Conservation (phyloP, 2,888 invertebrate species). For the Temnothorax unifasciatus region DNA sequence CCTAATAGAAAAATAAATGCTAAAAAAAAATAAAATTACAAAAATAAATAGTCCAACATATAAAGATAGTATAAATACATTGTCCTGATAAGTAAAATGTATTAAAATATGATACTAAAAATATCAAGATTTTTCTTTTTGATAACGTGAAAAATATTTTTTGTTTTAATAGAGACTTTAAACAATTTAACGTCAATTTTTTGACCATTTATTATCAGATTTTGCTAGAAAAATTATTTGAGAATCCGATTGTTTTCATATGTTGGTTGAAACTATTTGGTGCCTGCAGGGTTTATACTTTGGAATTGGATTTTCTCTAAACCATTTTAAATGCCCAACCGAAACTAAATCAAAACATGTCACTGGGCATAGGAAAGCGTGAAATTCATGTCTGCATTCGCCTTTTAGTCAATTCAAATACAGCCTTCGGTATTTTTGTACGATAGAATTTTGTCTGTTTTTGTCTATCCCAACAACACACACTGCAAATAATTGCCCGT, state of each 20-base stretch:
- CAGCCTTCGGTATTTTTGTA: constrained; percentile 45
- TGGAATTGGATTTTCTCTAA: constrained; percentile 45
- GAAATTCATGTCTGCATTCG: constrained; percentile 39
- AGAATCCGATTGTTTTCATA: neutral
- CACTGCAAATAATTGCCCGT: constrained; percentile 43
- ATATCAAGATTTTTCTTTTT: neutral
- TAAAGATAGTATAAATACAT: neutral
- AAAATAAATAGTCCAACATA: neutral
- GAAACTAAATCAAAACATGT: constrained; percentile 59
- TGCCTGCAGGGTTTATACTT: constrained; percentile 5
- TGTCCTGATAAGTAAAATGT: neutral
- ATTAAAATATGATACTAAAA: neutral
- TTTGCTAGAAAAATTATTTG: constrained; percentile 6
- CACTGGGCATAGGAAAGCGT: constrained; percentile 29
- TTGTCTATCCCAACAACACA: constrained; percentile 2
- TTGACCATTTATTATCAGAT: neutral
- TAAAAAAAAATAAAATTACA: neutral
- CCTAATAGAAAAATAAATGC: neutral
- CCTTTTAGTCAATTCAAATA: constrained; percentile 54
- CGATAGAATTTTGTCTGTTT: constrained; percentile 43
- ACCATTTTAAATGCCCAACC: constrained; percentile 58
- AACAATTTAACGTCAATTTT: neutral
- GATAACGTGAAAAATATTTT: neutral
- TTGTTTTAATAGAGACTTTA: neutral
- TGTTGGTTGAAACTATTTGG: neutral